Percentiles rank a stretch among this genome's conserved stretches.
Conservation (phyloP, 2,888 invertebrate species). For the Drosophila tanythrix region DNA sequence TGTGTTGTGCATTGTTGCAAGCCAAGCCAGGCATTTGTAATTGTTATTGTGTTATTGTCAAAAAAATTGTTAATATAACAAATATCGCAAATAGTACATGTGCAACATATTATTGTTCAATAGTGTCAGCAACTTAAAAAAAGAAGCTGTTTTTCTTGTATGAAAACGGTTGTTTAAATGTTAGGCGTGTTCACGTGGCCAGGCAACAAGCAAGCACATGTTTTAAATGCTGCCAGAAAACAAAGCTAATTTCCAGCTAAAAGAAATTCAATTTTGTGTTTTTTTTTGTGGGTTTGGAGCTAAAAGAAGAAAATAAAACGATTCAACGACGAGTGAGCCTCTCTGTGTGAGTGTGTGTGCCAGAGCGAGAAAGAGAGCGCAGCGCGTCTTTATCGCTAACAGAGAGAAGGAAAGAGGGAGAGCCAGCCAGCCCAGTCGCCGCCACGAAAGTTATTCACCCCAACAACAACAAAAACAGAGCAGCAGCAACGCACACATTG, state of each 20-base stretch:
- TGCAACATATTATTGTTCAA: constrained; percentile 31
- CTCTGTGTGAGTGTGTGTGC: constrained; percentile 29
- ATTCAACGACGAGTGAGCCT: constrained; percentile 40
- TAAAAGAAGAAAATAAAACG: constrained; percentile 58
- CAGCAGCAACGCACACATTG: constrained; percentile 46
- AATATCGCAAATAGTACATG: constrained; percentile 36
- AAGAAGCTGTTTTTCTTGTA: constrained; percentile 50
- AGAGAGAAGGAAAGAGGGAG: constrained; percentile 65
- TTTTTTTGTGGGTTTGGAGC: constrained; percentile 46
- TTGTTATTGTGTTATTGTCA: constrained; percentile 38
- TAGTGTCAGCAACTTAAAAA: constrained; percentile 29
- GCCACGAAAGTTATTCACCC: constrained; percentile 81
- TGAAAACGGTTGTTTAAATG: constrained; percentile 45
- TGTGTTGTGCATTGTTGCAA: constrained; percentile 51
- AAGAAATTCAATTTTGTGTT: constrained; percentile 73
- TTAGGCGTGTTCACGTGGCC: constrained; percentile 64
- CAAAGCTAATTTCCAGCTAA: constrained; percentile 69
- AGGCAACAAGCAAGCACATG: constrained; percentile 59
- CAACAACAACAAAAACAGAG: constrained; percentile 71
- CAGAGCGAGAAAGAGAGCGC: constrained; percentile 49
- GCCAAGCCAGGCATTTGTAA: constrained; percentile 34
- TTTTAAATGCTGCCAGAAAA: constrained; percentile 49
- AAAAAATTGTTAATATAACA: constrained; percentile 41
- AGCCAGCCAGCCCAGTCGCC: constrained; percentile 72
- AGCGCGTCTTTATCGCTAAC: constrained; percentile 45